Evolutionary conservation across 2,113 vertebrate species (phyloP), one percentile per base, ranked within the genome.

Genomic region (Pimephales promelas): DNA sequence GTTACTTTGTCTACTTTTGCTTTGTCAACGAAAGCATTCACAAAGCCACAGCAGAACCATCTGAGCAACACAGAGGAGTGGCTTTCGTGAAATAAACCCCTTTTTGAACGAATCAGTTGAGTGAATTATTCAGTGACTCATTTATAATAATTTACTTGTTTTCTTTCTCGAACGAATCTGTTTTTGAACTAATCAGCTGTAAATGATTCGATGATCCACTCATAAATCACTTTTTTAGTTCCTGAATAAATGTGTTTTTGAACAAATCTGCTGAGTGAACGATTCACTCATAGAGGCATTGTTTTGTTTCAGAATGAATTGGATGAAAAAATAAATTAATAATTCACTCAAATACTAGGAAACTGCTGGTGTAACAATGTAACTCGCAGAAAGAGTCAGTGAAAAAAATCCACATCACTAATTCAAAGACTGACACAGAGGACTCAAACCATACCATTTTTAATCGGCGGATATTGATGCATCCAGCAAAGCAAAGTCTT

Each of bases 401-500:
- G 11, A 62, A 28, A 47, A 47, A 62, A 31, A 64, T 62, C 26
- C 61, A 31, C 61, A 64, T 14, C 26, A 16, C n/a, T 1, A 61
- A 26, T 61, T 61, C n/a, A 62, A 13, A 28, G 26, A 28, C 13
- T 64, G 26, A 64, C 61, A 31, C 61, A 22, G 11, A 47, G 45
- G 45, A 34, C 62, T 34, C 14, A 34, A 34, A 8, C 62, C 9
- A 68, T 22, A 68, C 3, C 5, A 11, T 68, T 71, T 36, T 45
- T 24, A 71, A 62, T 16, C 4, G 61, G 16, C 16, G n/a, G 34
- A 52, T 66, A 45, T 66, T 49, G 43, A 47, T 66, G 45, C 18
- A 80, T 66, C 28, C 59, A 66, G 59, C 34, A 66, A 80, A 52
- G 43, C 61, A 24, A 22, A 34, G 26, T 10, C 78, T 34, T 80